Conservation (phyloP, 2,888 invertebrate genomes). For the Sarcophaga variegata region DNA sequence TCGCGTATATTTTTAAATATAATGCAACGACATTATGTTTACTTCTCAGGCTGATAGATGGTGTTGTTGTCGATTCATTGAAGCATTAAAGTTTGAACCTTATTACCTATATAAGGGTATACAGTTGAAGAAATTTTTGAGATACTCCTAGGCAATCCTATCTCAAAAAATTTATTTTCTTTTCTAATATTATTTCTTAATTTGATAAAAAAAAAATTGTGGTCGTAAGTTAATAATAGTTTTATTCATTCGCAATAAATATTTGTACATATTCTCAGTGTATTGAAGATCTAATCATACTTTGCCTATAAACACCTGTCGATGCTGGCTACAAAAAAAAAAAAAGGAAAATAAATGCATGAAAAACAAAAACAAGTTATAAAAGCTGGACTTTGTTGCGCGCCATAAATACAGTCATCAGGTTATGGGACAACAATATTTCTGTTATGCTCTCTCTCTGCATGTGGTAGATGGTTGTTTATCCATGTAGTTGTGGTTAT, state of each 20-base stretch:
- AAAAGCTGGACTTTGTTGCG: slow-evolving; percentile 45
- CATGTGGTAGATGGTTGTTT: not conserved
- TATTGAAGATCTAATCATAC: slow-evolving; percentile 12
- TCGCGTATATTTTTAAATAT: slow-evolving; percentile 21
- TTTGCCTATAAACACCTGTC: slow-evolving; percentile 56
- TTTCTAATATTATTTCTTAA: too few species aligned
- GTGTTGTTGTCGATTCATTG: slow-evolving; percentile 22
- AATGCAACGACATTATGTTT: slow-evolving; percentile 28
- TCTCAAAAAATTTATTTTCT: too few species aligned
- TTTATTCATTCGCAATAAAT: too few species aligned
- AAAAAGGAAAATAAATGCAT: not conserved
- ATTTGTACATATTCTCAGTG: not conserved
- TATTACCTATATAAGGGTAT: not conserved
- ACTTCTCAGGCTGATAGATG: slow-evolving; percentile 15
- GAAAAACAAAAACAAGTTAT: slow-evolving; percentile 45
- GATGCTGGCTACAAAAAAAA: slow-evolving; percentile 20
- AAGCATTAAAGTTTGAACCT: not conserved
- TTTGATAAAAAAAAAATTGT: too few species aligned
- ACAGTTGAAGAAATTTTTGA: not conserved
- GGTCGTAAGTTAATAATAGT: too few species aligned
- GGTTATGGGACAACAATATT: slow-evolving; percentile 57
- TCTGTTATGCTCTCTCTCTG: slow-evolving; percentile 41
- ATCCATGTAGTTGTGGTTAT: not conserved
- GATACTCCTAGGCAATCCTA: too few species aligned
- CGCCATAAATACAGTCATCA: slow-evolving; percentile 40